A percentile compares a stretch with the other conserved stretches of the same genome.
Evolutionary conservation across 2,888 invertebrate species (phyloP).

Genomic region (Athripsodes cinereus): DNA sequence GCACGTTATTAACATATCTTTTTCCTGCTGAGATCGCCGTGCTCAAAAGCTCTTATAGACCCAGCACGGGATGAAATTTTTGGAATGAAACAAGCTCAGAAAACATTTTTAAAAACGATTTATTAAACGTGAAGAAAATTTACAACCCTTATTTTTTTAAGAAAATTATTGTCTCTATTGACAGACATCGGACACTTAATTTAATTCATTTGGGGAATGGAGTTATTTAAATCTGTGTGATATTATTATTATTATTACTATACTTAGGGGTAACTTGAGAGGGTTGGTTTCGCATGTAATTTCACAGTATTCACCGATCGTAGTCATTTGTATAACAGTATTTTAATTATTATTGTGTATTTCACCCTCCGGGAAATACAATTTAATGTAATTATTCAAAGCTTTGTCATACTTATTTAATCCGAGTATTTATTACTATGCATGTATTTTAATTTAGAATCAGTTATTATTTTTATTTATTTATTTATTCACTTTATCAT

Average conservation of each 20-base stretch:
- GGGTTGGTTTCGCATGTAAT: slow-evolving; percentile 17
- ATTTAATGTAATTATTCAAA: neutral
- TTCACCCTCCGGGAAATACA: neutral
- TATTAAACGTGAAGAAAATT: too few relatives aligned
- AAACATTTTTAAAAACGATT: too few relatives aligned
- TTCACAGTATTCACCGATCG: slow-evolving; percentile 17
- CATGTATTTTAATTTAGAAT: too few relatives aligned
- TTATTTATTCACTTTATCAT: too few relatives aligned
- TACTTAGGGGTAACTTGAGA: slow-evolving; percentile 5
- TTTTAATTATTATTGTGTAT: slow-evolving; percentile 5
- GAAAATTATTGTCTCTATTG: slow-evolving; percentile 17
- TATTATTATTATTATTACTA: too few relatives aligned
- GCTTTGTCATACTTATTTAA: slow-evolving; percentile 1
- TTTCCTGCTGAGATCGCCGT: too few relatives aligned
- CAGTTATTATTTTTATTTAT: too few relatives aligned
- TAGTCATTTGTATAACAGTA: slow-evolving; percentile 17
- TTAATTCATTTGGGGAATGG: slow-evolving; percentile 25
- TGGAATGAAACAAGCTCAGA: too few relatives aligned
- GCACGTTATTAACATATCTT: too few relatives aligned
- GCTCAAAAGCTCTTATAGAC: too few relatives aligned
- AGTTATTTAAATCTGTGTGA: slow-evolving; percentile 26
- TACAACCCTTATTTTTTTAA: neutral
- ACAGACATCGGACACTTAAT: slow-evolving; percentile 27
- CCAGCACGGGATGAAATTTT: too few relatives aligned
- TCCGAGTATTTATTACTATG: too few relatives aligned